Evolutionary conservation across 2,113 vertebrate genomes (phyloP).

Genomic region (Gobius niger): DNA sequence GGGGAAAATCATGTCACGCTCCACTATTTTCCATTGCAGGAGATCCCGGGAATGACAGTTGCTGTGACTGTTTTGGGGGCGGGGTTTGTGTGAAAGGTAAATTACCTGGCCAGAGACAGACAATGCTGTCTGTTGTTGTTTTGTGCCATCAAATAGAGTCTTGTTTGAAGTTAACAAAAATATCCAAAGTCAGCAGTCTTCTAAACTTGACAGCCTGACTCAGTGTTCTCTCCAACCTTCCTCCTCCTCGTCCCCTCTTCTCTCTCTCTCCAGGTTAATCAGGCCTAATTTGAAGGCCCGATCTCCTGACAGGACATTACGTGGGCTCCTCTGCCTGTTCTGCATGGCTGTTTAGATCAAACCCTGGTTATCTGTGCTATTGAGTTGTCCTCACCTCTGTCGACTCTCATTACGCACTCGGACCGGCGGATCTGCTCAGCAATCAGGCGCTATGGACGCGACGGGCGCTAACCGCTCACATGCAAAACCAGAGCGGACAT

Average conservation of each 20-base stretch:
- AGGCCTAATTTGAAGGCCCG: neutral
- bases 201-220: neutral
- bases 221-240: neutral
- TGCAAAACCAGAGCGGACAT: neutral
- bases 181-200: neutral
- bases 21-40: too few species aligned
- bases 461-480: neutral
- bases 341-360: neutral
- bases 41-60: too few species aligned
- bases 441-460: neutral
- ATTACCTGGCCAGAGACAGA: too few species aligned
- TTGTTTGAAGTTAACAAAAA: too few species aligned
- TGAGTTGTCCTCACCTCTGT: constrained; percentile 2
- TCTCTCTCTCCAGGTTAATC: neutral
- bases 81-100: too few species aligned
- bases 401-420: neutral
- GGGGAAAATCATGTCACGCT: too few species aligned
- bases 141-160: too few species aligned
- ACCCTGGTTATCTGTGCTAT: neutral
- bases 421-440: neutral
- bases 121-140: too few species aligned
- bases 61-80: too few species aligned
- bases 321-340: neutral
- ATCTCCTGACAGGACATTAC: neutral
- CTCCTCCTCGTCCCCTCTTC: neutral